Evolutionary conservation across 2,113 vertebrate species (phyloP), one percentile per base, ranked within the genome.

Genomic region (Loxodonta africana): DNA sequence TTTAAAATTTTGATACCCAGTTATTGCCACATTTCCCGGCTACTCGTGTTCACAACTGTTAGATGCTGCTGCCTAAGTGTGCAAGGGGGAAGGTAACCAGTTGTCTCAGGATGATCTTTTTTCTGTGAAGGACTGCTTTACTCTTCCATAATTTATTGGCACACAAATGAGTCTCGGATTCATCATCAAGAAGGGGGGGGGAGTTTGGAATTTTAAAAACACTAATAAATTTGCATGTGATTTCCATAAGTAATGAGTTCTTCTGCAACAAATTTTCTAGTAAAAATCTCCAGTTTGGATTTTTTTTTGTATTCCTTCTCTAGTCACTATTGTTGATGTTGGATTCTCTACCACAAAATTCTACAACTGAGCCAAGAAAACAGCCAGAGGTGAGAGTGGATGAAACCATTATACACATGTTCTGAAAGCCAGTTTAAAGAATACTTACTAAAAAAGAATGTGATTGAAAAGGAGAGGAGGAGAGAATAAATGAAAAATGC

Each of bases 201-300:
- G 48, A 18, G 12, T n/a, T 83, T 86, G 30, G 1, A 41, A 92
- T 96, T 91, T 51, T 26, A 86, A 83, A 71, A 71, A 46, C n/a
- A 88, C 48, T 62, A 90, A 93, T 63, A 48, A 92, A 76, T 77
- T 12, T 77, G 44, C 53, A 74, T 67, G 4, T 78, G 6, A 82
- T 91, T 95, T 95, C 48, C 51, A 60, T 87, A 87, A 91, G 30
- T 46, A 48, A 88, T 57, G 5, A 78, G 44, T 28, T 89, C 33
- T 71, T 48, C 86, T 73, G 25, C 25, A 63, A 41, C 14, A 44
- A 88, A 88, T 73, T 92, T 88, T 81, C 81, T 8, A 76, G 84
- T 76, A 65, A 92, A 90, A 77, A 46, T n/a, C 30, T 92, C 69
- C 65, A 25, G 8, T 83, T 33, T 92, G 53, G 11, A 10, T 82